Conservation (phyloP, 2,113 vertebrate species). For the Mus pahari region DNA sequence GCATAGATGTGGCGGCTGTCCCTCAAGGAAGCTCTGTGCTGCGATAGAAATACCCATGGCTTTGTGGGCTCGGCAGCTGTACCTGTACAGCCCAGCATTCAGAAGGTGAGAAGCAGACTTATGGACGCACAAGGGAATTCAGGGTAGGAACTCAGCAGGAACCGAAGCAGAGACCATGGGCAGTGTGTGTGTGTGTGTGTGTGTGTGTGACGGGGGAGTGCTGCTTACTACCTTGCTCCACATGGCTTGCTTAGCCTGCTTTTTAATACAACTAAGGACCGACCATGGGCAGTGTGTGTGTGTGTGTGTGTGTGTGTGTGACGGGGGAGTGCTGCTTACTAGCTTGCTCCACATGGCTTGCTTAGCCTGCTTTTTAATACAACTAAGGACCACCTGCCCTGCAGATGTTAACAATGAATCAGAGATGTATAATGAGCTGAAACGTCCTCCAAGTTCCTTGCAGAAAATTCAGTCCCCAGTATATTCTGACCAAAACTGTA, state of each 20-base stretch:
- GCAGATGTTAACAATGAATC: neutral
- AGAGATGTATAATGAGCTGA: neutral
- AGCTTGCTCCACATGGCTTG: neutral
- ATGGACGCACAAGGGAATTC: neutral
- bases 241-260: neutral
- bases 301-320: fast-evolving
- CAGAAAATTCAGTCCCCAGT: neutral
- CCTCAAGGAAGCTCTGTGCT: neutral
- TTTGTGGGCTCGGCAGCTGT: neutral
- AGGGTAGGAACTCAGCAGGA: neutral
- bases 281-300: too few species aligned
- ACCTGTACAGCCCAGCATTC: too few species aligned
- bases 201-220: too few species aligned
- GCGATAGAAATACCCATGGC: neutral
- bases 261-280: neutral
- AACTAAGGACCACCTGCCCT: neutral
- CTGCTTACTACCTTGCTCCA: neutral
- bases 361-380: neutral
- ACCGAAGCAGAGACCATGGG: neutral
- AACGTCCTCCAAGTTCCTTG: neutral
- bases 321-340: neutral
- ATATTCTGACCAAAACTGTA: neutral
- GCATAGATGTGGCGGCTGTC: too few species aligned
- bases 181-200: fast-evolving
- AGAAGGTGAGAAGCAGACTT: neutral